Evolutionary conservation across 2,888 invertebrate species (phyloP), one percentile per base, ranked within the genome.

Genomic region (Argynnis bischoffii): DNA sequence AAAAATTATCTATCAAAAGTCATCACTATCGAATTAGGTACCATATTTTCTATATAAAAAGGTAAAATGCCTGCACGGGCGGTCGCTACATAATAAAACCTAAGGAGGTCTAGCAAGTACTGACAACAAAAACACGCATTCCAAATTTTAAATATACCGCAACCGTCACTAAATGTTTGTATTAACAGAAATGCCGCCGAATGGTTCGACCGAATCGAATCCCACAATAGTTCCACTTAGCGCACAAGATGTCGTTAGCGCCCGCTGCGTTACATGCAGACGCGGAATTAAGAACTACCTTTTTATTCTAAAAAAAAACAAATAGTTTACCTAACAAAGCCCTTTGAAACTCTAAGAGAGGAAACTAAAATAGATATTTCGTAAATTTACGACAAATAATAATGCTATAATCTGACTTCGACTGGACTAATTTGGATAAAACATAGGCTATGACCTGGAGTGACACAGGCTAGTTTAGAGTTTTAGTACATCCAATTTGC

Each of bases 191-290:
- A 78, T 75, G 84, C 87, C 89, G 89, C 83, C 86, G 76, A 75
- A 73, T 82, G 83, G 76, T 77, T 77, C 76, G 77, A 80, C 87
- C 88, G 90, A 82, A 81, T 79, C 92, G 81, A 92, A 92, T 92
- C 78, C 72, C 67, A 90, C 89, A 91, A 92, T 86, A 83, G 86
- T 90, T 87, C 88, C 81, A 90, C 86, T 92, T 90, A 90, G 86
- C 80, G 78, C 83, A 78, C 81, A 82, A 92, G 91, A 92, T 91
- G 91, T 91, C 91, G 90, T 90, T 92, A 90, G 85, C 83, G 80
- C 90, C 88, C 82, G 90, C 90, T 90, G 90, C 35, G 61, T 41
- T 76, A 79, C 86, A 83, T 79, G 84, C 86, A 75, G 83, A 75
- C 85, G 78, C 78, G 75, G 84, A 87, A 88, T 89, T 85, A 79